phyloP scores from a whole-genome alignment of 2,113 vertebrate genomes.

The Anoplopoma fimbria region DNA sequence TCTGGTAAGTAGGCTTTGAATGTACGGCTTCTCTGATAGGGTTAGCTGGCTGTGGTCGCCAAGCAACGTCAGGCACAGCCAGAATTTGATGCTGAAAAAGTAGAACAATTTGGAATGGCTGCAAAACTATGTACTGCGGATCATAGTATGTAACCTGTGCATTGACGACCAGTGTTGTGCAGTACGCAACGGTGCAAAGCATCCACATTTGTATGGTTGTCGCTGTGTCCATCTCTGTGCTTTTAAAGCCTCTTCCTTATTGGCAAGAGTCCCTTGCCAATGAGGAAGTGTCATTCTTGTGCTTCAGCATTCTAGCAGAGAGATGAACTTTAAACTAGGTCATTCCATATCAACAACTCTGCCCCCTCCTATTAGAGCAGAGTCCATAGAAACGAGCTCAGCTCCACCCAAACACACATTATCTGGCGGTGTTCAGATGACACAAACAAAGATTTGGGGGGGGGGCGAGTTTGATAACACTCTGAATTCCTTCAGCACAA shows the following conservation, averaged over 20 bases:
- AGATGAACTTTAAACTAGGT: constrained; percentile 65
- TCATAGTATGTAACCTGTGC: not conserved
- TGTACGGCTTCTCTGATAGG: not conserved
- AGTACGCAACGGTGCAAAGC: not conserved
- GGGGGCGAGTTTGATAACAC: constrained; percentile 14
- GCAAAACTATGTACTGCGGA: not conserved
- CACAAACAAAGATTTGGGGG: constrained; percentile 50
- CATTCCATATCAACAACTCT: constrained; percentile 54
- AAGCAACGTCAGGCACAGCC: not conserved
- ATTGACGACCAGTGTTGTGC: not conserved
- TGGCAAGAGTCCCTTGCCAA: constrained; percentile 19
- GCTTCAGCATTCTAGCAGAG: constrained; percentile 58
- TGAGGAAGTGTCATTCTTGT: constrained; percentile 56
- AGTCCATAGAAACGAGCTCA: constrained; percentile 59
- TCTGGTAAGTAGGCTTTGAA: not conserved
- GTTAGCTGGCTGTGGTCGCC: not conserved
- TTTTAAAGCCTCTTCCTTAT: constrained; percentile 13
- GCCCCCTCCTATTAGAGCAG: constrained; percentile 45
- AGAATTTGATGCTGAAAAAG: not conserved
- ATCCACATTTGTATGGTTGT: not conserved
- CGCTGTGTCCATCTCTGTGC: not conserved
- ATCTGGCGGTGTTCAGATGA: constrained; percentile 63
- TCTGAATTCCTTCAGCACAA: constrained; percentile 25
- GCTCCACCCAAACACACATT: constrained; percentile 62
- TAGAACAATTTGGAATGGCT: not conserved